Conservation (phyloP, 1,140 invertebrate species). For the Trichonephila clavata region DNA sequence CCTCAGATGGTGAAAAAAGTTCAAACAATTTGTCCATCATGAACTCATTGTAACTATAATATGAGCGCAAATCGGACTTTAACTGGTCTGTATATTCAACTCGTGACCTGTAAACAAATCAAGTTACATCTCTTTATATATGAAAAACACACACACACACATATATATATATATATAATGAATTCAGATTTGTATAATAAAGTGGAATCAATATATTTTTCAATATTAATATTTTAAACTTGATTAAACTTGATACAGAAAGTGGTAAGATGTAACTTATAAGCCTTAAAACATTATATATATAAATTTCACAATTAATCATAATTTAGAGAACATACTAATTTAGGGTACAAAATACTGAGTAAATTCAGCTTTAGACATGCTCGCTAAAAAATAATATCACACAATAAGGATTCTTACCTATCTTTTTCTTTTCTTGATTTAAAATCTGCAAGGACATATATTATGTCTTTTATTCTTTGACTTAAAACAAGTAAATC, state of each 20-base stretch:
- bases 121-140: too few species aligned
- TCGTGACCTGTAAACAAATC: constrained; percentile 84
- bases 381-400: too few species aligned
- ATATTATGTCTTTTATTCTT: constrained; percentile 93
- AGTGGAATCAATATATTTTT: neutral
- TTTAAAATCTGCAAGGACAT: constrained; percentile 94
- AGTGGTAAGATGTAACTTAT: neutral
- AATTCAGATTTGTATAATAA: neutral
- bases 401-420: constrained; percentile 78
- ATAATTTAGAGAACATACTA: too few species aligned
- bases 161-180: neutral
- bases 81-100: constrained; percentile 92
- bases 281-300: too few species aligned
- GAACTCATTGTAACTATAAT: constrained; percentile 98
- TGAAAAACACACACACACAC: too few species aligned
- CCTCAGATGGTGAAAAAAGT: constrained; percentile 92
- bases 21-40: constrained; percentile 97
- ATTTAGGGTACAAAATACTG: too few species aligned
- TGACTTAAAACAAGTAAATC: constrained; percentile 93
- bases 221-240: neutral
- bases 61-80: constrained; percentile 92
- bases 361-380: too few species aligned
- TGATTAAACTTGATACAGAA: neutral
- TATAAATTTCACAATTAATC: too few species aligned
- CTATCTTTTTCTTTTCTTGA: constrained; percentile 87